phyloP scores from a whole-genome alignment of 2,797 vertebrate genomes.

The Podargus strigoides region DNA sequence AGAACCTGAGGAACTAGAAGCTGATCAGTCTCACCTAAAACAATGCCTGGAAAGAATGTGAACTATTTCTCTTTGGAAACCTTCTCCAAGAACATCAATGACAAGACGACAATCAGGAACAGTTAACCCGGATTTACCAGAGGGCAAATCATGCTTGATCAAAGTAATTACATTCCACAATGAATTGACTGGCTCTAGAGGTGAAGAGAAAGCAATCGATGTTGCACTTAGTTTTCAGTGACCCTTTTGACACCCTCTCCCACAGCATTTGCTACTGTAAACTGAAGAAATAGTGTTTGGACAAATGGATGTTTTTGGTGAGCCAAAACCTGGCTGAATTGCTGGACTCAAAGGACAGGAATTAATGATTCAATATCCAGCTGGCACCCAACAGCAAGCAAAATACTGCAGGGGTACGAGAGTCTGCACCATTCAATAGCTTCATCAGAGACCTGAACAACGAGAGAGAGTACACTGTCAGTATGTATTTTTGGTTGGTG shows the following conservation, averaged over 20 bases:
- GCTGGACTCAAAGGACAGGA: neutral
- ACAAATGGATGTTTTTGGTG: neutral
- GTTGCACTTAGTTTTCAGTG: neutral
- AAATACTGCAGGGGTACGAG: neutral
- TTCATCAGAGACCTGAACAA: neutral
- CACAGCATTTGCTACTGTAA: neutral
- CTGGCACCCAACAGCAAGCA: neutral
- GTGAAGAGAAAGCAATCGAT: neutral
- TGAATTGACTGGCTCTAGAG: neutral
- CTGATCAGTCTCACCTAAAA: neutral
- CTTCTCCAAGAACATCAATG: neutral
- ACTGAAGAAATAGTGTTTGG: neutral
- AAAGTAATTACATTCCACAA: neutral
- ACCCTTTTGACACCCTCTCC: neutral
- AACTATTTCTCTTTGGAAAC: neutral
- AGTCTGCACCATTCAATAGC: neutral
- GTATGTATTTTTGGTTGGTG: neutral
- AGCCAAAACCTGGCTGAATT: neutral
- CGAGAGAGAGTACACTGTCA: neutral
- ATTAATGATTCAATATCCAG: neutral
- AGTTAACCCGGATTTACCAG: neutral
- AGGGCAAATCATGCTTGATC: neutral
- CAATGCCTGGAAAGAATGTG: neutral
- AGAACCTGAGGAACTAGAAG: neutral
- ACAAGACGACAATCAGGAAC: neutral